phyloP scores from a whole-genome alignment of 2,113 vertebrate genomes.

The Grallaria varia region DNA sequence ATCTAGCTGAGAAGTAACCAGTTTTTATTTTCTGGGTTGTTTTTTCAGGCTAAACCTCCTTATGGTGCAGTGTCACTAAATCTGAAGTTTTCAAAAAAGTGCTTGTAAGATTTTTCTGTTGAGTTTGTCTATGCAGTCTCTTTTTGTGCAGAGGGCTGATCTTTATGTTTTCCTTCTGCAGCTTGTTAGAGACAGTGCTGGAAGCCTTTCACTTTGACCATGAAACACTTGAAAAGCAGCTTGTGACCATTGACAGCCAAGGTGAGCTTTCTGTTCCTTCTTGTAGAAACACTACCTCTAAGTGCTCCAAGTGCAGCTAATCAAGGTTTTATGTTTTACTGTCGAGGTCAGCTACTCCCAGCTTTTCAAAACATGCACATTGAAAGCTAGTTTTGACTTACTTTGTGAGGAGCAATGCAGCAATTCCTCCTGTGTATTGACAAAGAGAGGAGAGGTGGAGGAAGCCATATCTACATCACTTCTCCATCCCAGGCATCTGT shows the following conservation, averaged over 20 bases:
- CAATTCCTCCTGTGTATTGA: not conserved
- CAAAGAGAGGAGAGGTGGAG: not conserved
- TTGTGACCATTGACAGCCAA: slow-evolving; percentile 76
- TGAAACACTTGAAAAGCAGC: slow-evolving; percentile 85
- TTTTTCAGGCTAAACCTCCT: not conserved
- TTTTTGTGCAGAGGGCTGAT: not conserved
- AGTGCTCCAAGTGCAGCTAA: not conserved
- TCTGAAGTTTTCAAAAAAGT: not conserved
- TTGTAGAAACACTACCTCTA: not conserved
- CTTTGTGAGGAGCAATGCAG: not conserved
- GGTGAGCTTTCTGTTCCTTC: slow-evolving; percentile 72
- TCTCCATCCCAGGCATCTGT: not conserved
- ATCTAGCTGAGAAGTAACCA: not conserved
- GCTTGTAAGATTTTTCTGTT: not conserved
- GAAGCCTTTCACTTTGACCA: slow-evolving; percentile 96
- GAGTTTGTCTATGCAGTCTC: not conserved
- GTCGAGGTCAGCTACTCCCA: not conserved
- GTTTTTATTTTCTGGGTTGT: not conserved
- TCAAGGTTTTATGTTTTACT: not conserved
- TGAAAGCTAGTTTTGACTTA: not conserved
- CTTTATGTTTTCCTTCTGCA: slow-evolving; percentile 47
- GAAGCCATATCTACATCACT: not conserved
- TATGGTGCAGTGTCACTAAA: not conserved
- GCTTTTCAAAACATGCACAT: not conserved
- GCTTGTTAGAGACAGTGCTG: slow-evolving; percentile 88